These are phyloP conservation scores for Chorisops tibialis DNA, from an alignment of 2,888 invertebrate species.

Conservation along the genomic window DNA sequence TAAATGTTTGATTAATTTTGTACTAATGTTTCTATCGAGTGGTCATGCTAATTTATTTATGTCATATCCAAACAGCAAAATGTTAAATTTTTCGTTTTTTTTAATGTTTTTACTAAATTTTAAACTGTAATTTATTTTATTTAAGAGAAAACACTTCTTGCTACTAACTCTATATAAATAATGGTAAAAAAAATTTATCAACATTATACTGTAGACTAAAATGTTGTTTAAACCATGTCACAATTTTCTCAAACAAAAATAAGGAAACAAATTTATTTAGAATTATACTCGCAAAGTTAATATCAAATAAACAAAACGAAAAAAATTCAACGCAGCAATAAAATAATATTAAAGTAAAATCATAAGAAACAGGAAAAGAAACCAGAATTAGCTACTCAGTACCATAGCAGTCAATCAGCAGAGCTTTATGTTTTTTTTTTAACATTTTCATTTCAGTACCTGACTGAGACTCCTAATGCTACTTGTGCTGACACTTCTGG, in stretches of 20 bases:
- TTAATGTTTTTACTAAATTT: conserved; percentile 5
- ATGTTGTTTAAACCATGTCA: conserved; percentile 24
- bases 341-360: conserved; percentile 36
- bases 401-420: conserved; percentile 48
- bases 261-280: conserved; percentile 29
- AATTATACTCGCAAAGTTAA: conserved; percentile 27
- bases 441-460: conserved; percentile 55
- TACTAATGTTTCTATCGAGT: too few species aligned
- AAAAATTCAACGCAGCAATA: conserved; percentile 35
- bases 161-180: too few species aligned
- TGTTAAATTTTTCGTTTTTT: neutral
- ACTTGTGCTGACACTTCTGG: conserved; percentile 84
- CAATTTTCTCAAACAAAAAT: conserved; percentile 28
- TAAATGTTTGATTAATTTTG: too few species aligned
- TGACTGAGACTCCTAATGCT: conserved; percentile 88
- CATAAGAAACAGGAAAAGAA: conserved; percentile 28
- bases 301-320: conserved; percentile 37
- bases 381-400: conserved; percentile 24
- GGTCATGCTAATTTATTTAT: too few species aligned
- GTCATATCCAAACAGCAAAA: neutral
- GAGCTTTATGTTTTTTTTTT: conserved; percentile 36
- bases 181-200: conserved; percentile 13
- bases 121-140: neutral
- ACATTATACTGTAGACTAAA: conserved; percentile 2
- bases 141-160: too few species aligned